Evolutionary conservation across 37 sponge, comb jelly and placozoan genomes (phyloP).

Genomic region (Amphimedon queenslandica): DNA sequence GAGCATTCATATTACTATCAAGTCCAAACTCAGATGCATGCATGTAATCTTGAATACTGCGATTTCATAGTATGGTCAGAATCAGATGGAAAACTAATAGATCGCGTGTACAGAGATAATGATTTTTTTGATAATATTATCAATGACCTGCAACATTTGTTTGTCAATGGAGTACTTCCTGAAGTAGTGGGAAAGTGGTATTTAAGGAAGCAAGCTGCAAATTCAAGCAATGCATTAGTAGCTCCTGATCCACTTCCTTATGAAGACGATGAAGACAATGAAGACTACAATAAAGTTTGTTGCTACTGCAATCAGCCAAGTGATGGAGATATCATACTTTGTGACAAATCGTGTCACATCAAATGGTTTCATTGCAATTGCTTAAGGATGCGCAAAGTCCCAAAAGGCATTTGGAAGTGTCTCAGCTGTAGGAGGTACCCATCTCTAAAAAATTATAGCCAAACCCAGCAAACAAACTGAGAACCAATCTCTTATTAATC

Average conservation of each 20-base stretch:
- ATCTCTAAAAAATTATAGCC: neutral
- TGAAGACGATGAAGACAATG: neutral
- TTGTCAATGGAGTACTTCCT: conserved; percentile 17
- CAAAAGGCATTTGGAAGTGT: conserved; percentile 35
- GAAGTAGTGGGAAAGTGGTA: conserved; percentile 25
- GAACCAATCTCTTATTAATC: no score
- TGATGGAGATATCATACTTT: conserved; percentile 4
- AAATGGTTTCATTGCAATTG: neutral
- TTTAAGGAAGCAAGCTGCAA: neutral
- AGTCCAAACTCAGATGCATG: conserved; percentile 32
- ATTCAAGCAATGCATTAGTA: neutral
- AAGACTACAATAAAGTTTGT: neutral
- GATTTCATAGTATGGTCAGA: conserved; percentile 43
- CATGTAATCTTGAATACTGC: conserved; percentile 34
- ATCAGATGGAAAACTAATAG: neutral
- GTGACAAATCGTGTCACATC: neutral
- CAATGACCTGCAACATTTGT: conserved; percentile 1
- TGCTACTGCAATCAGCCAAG: conserved; percentile 7
- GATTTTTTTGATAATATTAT: neutral
- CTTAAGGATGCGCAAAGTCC: neutral
- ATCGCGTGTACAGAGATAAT: conserved; percentile 1
- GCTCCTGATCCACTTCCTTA: neutral
- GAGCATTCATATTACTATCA: conserved; percentile 42
- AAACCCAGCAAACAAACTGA: no score
- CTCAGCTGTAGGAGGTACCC: conserved; percentile 11